phyloP scores from a whole-genome alignment of 2,888 invertebrate species.

The Agonopterix subpropinquella region DNA sequence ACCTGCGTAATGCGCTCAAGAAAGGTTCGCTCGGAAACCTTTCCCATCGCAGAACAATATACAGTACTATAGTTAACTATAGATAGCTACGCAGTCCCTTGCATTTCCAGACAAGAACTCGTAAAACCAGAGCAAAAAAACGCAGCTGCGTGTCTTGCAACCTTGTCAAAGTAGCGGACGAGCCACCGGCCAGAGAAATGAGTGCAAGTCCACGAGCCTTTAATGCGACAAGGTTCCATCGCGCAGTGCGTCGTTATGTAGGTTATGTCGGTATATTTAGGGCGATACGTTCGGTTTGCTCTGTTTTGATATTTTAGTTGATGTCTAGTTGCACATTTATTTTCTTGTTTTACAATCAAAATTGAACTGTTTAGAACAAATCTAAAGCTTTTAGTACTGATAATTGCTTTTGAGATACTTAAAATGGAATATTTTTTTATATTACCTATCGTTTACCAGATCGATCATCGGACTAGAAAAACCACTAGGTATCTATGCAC shows the following conservation, averaged over 20 bases:
- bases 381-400: too few relatives aligned
- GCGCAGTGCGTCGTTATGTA: conserved; percentile 37
- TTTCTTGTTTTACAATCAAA: neutral
- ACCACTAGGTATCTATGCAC: too few relatives aligned
- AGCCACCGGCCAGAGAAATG: conserved; percentile 30
- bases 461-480: too few relatives aligned
- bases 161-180: conserved; percentile 47
- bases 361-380: neutral
- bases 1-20: conserved; percentile 6
- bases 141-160: conserved; percentile 50
- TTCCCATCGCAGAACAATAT: conserved; percentile 51
- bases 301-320: conserved; percentile 44
- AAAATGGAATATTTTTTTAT: too few relatives aligned
- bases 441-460: too few relatives aligned
- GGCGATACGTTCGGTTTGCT: conserved; percentile 36
- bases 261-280: conserved; percentile 59
- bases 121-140: conserved; percentile 62
- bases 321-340: conserved; percentile 3
- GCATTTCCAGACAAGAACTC: conserved; percentile 58
- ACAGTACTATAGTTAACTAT: conserved; percentile 14
- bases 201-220: conserved; percentile 15
- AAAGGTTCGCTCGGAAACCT: conserved; percentile 24
- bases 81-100: conserved; percentile 29
- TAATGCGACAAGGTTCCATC: conserved; percentile 50
- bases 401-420: too few relatives aligned